A percentile compares a stretch with the other conserved stretches of the same genome.
Conservation (phyloP, 1,140 invertebrate genomes). For the Procambarus clarkii region DNA sequence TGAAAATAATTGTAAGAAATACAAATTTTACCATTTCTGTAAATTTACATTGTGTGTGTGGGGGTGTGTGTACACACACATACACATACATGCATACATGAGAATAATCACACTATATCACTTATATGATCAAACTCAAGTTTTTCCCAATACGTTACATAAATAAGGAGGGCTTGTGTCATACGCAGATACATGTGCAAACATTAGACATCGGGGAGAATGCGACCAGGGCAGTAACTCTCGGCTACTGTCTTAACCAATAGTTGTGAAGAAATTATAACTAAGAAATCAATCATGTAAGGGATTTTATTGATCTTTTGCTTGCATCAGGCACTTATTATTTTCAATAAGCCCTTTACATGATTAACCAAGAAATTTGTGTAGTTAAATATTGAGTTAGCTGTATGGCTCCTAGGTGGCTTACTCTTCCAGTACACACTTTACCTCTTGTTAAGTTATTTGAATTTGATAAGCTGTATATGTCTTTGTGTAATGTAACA, state of each 20-base stretch:
- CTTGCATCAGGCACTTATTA: not conserved
- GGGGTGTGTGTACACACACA: no score
- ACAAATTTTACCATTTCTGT: not conserved
- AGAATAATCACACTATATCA: no score
- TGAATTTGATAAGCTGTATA: not conserved
- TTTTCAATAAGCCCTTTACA: not conserved
- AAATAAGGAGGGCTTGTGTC: no score
- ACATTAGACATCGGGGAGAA: not conserved
- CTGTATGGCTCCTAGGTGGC: not conserved
- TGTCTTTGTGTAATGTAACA: not conserved
- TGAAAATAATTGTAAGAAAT: not conserved
- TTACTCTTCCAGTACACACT: not conserved
- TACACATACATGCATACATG: no score
- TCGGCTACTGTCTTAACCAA: not conserved
- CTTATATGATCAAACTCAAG: no score
- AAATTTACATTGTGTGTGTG: not conserved
- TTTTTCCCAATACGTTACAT: no score
- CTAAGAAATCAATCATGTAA: not conserved
- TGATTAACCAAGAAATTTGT: not conserved
- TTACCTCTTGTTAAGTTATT: not conserved
- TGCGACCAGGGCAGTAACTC: not conserved
- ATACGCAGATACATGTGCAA: no score
- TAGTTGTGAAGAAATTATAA: not conserved
- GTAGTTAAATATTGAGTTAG: not conserved
- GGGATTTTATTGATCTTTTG: not conserved